Base-by-base conservation (phyloP, 2,113 vertebrate genomes). In the Chroicocephalus ridibundus region DNA sequence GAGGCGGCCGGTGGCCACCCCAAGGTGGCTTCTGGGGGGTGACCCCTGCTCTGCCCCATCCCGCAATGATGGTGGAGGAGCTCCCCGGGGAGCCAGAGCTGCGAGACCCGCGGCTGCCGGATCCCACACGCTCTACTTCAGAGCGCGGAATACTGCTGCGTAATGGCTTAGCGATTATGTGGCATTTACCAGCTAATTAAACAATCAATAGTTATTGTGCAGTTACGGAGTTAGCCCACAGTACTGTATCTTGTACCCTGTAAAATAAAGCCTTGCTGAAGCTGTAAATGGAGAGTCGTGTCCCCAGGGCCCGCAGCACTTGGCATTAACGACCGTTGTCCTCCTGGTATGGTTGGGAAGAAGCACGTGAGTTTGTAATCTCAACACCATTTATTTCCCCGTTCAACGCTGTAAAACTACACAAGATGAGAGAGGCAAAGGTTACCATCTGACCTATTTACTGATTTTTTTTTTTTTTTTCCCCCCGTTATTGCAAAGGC, bases 151-250 rank as follows among this genome's bases (percentile, higher is more conserved):
- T 72, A 82, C 16, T n/a, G 82, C 93, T 46, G 82, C 0, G 0
- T 80, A 96, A 95, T 51, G 70, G 87, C 87, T 51, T 13, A 62
- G 82, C 6, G 49, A 96, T 97, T 96, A 96, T 49, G 76, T 29
- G 62, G 93, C 78, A 80, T 96, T 96, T 96, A 93, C 66, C 92
- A 95, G 87, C 94, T 96, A 97, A 96, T 96, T 97, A 96, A 90
- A 64, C 94, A 95, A 96, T 96, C 96, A 76, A 96, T 94, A 95
- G 96, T 93, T 93, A 92, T 40, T 93, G 94, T 92, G 92, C 85
- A 82, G 84, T 77, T 96, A 77, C 15, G 29, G 78, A 96, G 92
- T 80, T 29, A 49, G 75, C 54, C 84, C 90, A 65, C 46, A 69
- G 87, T 25, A 51, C 58, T 32, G 66, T 42, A 72, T 82, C 78